These are phyloP conservation scores for Oreamnos americanus DNA, from an alignment of 2,113 vertebrate species.

Conservation along the genomic window DNA sequence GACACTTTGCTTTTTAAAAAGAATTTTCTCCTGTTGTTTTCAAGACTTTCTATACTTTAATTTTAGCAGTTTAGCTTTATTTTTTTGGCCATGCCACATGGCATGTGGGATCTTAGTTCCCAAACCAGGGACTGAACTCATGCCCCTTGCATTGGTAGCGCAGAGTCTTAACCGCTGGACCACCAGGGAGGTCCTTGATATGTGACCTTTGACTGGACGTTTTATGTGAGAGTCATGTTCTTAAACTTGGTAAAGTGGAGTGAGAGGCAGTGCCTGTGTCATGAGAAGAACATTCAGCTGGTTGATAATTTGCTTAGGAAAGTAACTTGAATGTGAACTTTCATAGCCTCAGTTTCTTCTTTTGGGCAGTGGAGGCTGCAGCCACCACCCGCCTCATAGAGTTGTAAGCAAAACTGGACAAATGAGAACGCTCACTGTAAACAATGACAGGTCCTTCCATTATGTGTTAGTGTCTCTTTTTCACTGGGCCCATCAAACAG, in stretches of 20 bases:
- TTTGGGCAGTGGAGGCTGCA: not conserved
- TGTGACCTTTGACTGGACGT: not conserved
- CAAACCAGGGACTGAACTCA: not conserved
- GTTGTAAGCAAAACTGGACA: not conserved
- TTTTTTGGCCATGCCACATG: not conserved
- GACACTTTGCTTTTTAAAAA: not conserved
- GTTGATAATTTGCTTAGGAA: not conserved
- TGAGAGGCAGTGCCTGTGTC: not conserved
- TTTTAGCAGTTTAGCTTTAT: not conserved
- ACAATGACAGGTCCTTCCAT: not conserved
- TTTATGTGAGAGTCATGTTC: not conserved
- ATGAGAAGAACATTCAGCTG: not conserved
- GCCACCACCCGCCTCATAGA: accelerated
- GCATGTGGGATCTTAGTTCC: not conserved
- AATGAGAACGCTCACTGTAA: not conserved
- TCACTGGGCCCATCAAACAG: not conserved
- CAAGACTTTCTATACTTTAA: not conserved
- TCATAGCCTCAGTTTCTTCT: not conserved
- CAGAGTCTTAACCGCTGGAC: not conserved
- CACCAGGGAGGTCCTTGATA: not conserved
- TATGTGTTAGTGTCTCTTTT: not conserved
- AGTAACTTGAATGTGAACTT: not conserved
- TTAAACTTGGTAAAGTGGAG: not conserved
- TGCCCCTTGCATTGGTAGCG: not conserved
- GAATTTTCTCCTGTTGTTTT: not conserved